phyloP scores from a whole-genome alignment of 2,113 vertebrate species.

The Bubo bubo region DNA sequence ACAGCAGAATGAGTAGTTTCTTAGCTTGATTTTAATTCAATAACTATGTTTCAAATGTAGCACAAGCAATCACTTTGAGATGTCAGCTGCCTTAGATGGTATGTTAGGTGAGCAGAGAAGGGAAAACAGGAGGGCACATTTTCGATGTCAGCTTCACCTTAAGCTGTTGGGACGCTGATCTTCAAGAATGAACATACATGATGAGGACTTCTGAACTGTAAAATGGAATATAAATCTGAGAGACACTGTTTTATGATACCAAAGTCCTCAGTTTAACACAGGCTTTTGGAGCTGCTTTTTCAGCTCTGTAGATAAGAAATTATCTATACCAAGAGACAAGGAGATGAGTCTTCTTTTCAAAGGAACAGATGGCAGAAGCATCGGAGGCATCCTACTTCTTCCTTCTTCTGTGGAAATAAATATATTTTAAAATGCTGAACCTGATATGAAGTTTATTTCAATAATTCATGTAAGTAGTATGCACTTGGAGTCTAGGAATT shows the following conservation, averaged over 20 bases:
- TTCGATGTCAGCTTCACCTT: neutral
- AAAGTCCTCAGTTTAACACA: neutral
- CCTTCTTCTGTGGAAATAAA: constrained; percentile 52
- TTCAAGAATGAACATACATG: neutral
- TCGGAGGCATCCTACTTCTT: neutral
- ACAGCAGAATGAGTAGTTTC: constrained; percentile 13
- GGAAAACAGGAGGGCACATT: neutral
- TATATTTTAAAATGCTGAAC: constrained; percentile 63
- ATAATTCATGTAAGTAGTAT: constrained; percentile 64
- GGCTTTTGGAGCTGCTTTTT: constrained; percentile 6
- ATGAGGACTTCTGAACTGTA: neutral
- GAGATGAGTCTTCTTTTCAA: neutral
- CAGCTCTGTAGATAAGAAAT: constrained; percentile 47
- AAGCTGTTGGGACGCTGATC: neutral
- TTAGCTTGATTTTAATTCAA: constrained; percentile 54
- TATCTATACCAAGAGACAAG: constrained; percentile 10
- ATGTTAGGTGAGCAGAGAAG: neutral
- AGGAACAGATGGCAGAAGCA: constrained; percentile 55
- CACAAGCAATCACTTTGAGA: neutral
- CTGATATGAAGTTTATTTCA: constrained; percentile 63
- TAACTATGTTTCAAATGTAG: constrained; percentile 40
- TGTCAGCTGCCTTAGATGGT: neutral
- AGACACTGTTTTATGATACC: neutral
- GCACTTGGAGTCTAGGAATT: constrained; percentile 50
- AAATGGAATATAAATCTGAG: neutral